Conservation (phyloP, 2,797 vertebrate genomes). For the Brotogeris chrysoptera region DNA sequence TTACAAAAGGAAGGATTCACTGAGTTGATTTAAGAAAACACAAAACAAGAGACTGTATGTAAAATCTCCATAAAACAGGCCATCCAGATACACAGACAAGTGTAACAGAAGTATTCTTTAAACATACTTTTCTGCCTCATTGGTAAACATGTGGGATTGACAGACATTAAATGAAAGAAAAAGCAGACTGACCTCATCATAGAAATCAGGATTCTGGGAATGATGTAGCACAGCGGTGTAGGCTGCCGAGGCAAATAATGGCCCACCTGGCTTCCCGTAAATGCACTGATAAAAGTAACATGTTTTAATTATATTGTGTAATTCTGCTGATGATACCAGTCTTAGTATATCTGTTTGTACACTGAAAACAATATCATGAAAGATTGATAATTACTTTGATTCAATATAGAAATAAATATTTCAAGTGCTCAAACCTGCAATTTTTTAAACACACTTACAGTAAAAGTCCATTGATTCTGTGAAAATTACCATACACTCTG, state of each 20-base stretch:
- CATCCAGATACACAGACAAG: neutral
- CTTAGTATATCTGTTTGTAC: neutral
- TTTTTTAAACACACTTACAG: neutral
- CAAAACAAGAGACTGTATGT: neutral
- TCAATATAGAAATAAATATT: slow-evolving; percentile 8
- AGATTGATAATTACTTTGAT: slow-evolving; percentile 18
- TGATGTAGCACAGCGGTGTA: slow-evolving; percentile 93
- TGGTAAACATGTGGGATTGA: neutral
- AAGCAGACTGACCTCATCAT: slow-evolving; percentile 87
- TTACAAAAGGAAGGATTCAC: neutral
- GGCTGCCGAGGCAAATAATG: slow-evolving; percentile 87
- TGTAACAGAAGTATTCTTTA: neutral
- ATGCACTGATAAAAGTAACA: slow-evolving; percentile 84
- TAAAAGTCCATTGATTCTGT: slow-evolving; percentile 23
- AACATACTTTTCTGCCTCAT: neutral
- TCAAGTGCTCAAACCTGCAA: slow-evolving; percentile 1
- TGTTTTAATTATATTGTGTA: slow-evolving; percentile 10
- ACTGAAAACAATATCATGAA: neutral
- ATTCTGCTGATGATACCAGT: neutral
- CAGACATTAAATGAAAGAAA: neutral
- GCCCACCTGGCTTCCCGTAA: slow-evolving; percentile 94
- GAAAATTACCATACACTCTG: neutral
- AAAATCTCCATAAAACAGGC: neutral
- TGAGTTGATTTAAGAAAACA: neutral
- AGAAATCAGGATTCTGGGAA: slow-evolving; percentile 97